phyloP scores from a whole-genome alignment of 2,888 invertebrate genomes.

The Microctonus hyperodae region DNA sequence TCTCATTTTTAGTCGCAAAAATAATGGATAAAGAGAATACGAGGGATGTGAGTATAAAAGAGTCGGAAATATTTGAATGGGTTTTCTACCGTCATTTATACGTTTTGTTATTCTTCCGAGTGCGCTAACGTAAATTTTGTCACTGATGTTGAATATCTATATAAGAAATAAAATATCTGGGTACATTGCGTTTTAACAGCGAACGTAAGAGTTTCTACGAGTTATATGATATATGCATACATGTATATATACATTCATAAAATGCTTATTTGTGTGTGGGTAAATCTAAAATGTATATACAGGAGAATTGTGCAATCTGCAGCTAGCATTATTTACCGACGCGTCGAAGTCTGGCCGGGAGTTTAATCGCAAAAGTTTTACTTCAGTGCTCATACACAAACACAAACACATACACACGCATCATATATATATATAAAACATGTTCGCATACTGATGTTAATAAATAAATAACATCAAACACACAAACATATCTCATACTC shows the following conservation, averaged over 20 bases:
- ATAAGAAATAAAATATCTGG: neutral
- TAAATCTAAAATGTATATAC: neutral
- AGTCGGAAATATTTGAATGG: slow-evolving; percentile 2
- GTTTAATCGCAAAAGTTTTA: slow-evolving; percentile 40
- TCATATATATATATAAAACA: neutral
- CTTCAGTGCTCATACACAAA: slow-evolving; percentile 12
- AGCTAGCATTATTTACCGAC: slow-evolving; percentile 37
- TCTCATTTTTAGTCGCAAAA: neutral
- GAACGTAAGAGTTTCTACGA: neutral
- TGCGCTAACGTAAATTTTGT: neutral
- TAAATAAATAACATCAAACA: neutral
- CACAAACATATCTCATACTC: neutral
- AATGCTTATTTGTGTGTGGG: neutral
- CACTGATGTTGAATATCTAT: neutral
- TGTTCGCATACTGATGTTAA: neutral
- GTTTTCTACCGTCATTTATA: neutral
- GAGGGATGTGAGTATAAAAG: neutral
- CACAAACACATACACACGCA: neutral
- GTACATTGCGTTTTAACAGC: neutral
- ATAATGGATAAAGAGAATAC: neutral
- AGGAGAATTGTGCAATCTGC: neutral
- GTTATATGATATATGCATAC: neutral
- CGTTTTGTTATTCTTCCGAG: neutral
- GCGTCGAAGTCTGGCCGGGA: slow-evolving; percentile 35
- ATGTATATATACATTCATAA: neutral